Conservation (phyloP, 2,797 vertebrate species). For the Siniperca undulata region DNA sequence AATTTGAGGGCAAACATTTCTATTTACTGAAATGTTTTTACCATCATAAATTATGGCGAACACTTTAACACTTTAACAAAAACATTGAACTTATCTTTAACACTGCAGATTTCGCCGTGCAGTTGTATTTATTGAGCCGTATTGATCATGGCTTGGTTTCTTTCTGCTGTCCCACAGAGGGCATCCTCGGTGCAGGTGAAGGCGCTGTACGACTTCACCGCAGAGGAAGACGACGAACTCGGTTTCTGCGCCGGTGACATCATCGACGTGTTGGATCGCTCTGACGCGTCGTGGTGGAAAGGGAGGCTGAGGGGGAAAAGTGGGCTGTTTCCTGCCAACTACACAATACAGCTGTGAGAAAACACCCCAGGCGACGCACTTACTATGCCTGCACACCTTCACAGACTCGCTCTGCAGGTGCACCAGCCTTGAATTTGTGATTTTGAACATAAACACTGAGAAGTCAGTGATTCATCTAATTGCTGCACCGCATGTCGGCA, state of each 20-base stretch:
- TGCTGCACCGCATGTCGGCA: not conserved
- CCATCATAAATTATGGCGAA: not conserved
- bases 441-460: constrained; percentile 27
- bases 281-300: constrained; percentile 92
- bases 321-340: constrained; percentile 96
- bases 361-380: not conserved
- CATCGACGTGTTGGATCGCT: constrained; percentile 92
- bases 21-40: not conserved
- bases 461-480: constrained; percentile 18
- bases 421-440: not conserved
- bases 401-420: constrained; percentile 21
- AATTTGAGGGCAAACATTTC: not conserved
- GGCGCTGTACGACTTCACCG: constrained; percentile 92
- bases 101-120: not conserved
- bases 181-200: constrained; percentile 83
- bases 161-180: constrained; percentile 53
- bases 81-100: not conserved
- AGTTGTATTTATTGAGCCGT: not conserved
- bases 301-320: constrained; percentile 87
- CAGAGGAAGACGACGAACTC: constrained; percentile 91
- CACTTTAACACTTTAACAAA: not conserved
- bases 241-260: constrained; percentile 90
- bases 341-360: constrained; percentile 84
- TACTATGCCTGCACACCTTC: not conserved
- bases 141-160: not conserved